phyloP scores from a whole-genome alignment of 2,888 invertebrate species.

The Abrostola triplasia region DNA sequence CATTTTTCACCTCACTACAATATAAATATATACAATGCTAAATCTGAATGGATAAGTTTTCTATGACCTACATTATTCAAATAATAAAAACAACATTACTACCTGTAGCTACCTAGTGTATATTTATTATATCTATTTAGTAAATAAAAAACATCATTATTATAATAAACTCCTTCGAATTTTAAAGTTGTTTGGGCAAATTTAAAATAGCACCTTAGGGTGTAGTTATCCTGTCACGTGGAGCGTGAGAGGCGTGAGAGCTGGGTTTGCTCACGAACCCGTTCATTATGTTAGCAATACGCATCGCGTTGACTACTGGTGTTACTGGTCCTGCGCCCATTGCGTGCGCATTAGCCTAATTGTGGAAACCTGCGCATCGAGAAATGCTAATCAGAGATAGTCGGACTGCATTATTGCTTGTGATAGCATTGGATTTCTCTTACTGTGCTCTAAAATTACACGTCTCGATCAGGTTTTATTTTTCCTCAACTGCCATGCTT shows the following conservation, averaged over 20 bases:
- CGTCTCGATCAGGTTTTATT: constrained; percentile 31
- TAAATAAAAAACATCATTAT: constrained; percentile 17
- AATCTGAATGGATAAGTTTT: too few relatives aligned
- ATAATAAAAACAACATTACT: too few relatives aligned
- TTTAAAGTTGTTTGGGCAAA: constrained; percentile 48
- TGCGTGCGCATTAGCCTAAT: constrained; percentile 82
- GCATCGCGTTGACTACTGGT: constrained; percentile 81
- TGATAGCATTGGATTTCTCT: constrained; percentile 48
- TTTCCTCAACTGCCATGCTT: constrained; percentile 18
- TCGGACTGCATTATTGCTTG: constrained; percentile 52
- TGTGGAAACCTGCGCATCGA: constrained; percentile 78
- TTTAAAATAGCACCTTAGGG: constrained; percentile 37
- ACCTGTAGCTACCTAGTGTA: too few relatives aligned
- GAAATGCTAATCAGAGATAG: constrained; percentile 80
- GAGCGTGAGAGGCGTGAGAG: constrained; percentile 74
- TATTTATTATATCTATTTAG: background rate
- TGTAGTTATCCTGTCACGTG: constrained; percentile 61
- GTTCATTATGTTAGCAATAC: constrained; percentile 79
- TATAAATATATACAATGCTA: too few relatives aligned
- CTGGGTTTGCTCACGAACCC: constrained; percentile 58
- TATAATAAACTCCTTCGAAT: constrained; percentile 18
- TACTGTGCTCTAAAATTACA: constrained; percentile 31
- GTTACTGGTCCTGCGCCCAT: constrained; percentile 72
- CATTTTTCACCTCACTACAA: too few relatives aligned
- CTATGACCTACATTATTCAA: too few relatives aligned